Evolutionary conservation across 2,797 vertebrate genomes (phyloP), one percentile per base, ranked within the genome.

Genomic region (Sebastes nivosus): DNA sequence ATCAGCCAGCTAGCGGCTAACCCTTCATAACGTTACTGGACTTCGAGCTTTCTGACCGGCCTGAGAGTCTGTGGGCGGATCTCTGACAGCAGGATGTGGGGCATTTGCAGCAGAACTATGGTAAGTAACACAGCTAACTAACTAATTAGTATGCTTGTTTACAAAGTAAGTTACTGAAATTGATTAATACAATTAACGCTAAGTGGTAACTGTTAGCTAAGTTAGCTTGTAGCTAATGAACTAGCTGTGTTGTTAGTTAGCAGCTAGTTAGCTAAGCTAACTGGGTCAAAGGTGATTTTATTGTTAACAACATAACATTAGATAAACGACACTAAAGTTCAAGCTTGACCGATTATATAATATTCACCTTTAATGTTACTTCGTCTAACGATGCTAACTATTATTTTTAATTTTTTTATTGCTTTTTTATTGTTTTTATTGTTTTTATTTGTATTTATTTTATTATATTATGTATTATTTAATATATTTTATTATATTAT

Each of bases 91-190:
- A 93, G 12, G 69, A 97, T 98, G 97, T 95, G 97, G 91, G 92
- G 94, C 67, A 91, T 96, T 79, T 90, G 95, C 52, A 94, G 93
- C 79, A 96, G 95, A 92, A 94, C 91, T 5, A 88, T 94, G 97
- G 97, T 98, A 71, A 97, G 97, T 94, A 81, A 20, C 18, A 20
- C 24, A 9, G n/a, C 16, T 66, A 42, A 16, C 12, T 58, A 30
- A 50, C 18, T 36, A 36, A 8, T 3, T 3, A 25, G 8, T 14
- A 0, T 42, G 6, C n/a, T 13, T 9, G 27, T 68, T 65, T 63
- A 52, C 11, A 11, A 36, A 36, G 4, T 2, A 1, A 9, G 12
- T 18, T n/a, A 27, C 6, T 29, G 16, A 32, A 55, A 22, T 12
- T 1, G 1, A 24, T 34, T 3, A 3, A n/a, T n/a, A 11, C 1